Evolutionary conservation across 2,888 invertebrate genomes (phyloP), one percentile per base, ranked within the genome.

Genomic region (Acleris cristana): DNA sequence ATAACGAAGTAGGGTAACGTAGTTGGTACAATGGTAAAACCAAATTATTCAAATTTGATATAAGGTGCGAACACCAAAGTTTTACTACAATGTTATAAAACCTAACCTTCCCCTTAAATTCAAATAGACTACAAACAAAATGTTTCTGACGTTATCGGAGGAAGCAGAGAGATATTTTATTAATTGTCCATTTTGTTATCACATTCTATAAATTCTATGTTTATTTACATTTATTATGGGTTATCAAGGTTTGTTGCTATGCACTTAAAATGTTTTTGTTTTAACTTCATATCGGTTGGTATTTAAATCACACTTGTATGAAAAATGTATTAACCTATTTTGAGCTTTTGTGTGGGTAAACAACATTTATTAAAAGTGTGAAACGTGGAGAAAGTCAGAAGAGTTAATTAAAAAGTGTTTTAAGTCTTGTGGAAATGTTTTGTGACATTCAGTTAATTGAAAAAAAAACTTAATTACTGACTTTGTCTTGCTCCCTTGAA

Each of bases 111-210:
- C 61, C 78, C 78, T 82, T 78, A 79, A 80, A 70, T 75, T 68
- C 75, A 81, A 78, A 81, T 80, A 77, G 77, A 82, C 80, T 73
- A 77, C 76, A 81, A 83, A 85, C 79, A 81, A 79, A 77, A 79
- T 79, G 73, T 79, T 77, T 80, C 76, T 73, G 69, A 56, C 70
- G 40, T 79, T 87, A 87, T 87, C 87, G 80, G 76, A 82, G 86
- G 87, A 87, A 87, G 72, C 81, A 73, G 72, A 77, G 80, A 71
- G 80, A 83, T 79, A 75, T 73, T 71, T 68, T 62, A 70, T 71
- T 71, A 73, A 75, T 72, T 70, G 53, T 67, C 23, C 57, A 58
- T 54, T 67, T 63, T 58, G 40, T 59, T 26, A 18, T 58, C 48
- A 26, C 10, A 57, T 40, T 58, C 23, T 48, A 45, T 58, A 26